These are phyloP conservation scores for Rousettus madagascariensis DNA, from an alignment of 2,797 vertebrate genomes.

Conservation along the genomic window DNA sequence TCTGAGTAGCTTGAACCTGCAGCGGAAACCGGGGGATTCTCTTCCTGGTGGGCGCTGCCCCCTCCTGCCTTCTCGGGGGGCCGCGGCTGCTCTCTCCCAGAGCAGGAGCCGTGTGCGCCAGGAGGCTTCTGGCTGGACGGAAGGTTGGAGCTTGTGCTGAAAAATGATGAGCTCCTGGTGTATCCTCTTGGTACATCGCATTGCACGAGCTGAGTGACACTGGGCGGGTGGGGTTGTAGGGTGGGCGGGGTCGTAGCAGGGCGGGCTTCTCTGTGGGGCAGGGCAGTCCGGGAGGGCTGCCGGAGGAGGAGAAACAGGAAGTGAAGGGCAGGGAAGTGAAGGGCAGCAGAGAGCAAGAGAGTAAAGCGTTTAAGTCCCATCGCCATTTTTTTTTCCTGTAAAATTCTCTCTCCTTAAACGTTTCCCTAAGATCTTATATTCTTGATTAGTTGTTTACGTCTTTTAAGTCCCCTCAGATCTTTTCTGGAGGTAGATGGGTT, in stretches of 20 bases:
- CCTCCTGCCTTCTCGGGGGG: no score
- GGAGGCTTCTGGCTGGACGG: background rate
- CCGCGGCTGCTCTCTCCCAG: no score
- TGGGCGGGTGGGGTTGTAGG: no score
- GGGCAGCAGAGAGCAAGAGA: background rate
- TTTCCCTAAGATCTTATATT: background rate
- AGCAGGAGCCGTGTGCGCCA: accelerated
- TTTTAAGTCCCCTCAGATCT: background rate
- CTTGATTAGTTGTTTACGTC: background rate
- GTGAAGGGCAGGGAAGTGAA: no score
- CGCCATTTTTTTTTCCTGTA: background rate
- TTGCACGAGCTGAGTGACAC: accelerated
- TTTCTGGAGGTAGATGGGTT: background rate
- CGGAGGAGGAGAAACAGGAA: no score
- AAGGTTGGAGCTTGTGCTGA: background rate
- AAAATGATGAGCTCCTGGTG: background rate
- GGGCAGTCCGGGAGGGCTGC: background rate
- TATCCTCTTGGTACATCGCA: background rate
- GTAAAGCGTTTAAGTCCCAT: background rate
- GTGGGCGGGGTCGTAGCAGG: no score
- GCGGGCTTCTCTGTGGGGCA: background rate
- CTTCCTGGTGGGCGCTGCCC: no score
- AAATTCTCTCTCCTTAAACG: background rate
- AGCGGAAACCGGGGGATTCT: background rate
- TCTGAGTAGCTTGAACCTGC: background rate